phyloP scores from a whole-genome alignment of 2,888 invertebrate genomes.

The Nomada lathburiana region DNA sequence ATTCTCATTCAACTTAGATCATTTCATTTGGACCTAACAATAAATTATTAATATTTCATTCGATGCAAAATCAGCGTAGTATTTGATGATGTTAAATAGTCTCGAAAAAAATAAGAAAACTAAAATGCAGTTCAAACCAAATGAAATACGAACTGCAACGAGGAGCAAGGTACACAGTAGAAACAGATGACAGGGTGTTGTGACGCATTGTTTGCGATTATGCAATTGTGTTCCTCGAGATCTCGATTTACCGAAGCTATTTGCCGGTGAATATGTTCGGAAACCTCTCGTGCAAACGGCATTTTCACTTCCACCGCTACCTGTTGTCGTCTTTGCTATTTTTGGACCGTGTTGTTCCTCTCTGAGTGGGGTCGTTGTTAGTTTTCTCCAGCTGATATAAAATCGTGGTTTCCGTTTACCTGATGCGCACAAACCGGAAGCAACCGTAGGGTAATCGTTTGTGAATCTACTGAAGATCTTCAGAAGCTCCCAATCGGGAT shows the following conservation, averaged over 20 bases:
- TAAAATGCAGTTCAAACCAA: background rate
- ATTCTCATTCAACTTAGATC: too few species aligned
- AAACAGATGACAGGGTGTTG: background rate
- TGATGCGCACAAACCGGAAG: background rate
- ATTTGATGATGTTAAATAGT: background rate
- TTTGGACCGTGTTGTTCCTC: conserved; percentile 26
- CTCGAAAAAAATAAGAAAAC: too few species aligned
- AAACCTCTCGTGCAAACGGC: background rate
- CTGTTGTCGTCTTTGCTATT: conserved; percentile 45
- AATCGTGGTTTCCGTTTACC: background rate
- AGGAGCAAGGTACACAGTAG: background rate
- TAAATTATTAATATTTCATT: background rate
- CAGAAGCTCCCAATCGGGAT: background rate
- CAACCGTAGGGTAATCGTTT: background rate
- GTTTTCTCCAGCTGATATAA: conserved; percentile 50
- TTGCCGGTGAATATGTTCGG: background rate
- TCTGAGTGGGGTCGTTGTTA: conserved; percentile 31
- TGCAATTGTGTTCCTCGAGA: background rate
- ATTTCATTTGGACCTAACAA: too few species aligned
- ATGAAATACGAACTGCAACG: background rate
- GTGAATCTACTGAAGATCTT: background rate
- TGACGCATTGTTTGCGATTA: conserved; percentile 4
- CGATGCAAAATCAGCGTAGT: background rate
- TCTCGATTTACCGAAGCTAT: conserved; percentile 10
- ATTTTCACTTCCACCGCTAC: conserved; percentile 5